Evolutionary conservation across 2,797 vertebrate genomes (phyloP).

Genomic region (Anableps anableps): DNA sequence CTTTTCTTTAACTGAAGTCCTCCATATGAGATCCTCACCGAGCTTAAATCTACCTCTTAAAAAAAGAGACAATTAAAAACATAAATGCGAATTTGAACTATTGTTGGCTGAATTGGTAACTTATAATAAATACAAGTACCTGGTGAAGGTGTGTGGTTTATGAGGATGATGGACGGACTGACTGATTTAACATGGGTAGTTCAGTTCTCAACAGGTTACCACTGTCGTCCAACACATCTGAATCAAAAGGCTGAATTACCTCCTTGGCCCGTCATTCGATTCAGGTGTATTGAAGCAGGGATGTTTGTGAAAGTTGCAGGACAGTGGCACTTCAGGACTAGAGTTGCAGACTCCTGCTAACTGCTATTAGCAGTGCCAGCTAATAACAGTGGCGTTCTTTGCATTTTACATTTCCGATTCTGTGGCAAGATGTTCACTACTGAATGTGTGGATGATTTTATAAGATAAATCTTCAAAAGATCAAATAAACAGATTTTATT

Average conservation of each 20-base stretch:
- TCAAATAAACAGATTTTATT: background rate
- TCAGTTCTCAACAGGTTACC: background rate
- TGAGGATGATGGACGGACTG: background rate
- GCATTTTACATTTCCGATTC: background rate
- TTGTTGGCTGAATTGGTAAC: background rate
- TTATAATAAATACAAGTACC: background rate
- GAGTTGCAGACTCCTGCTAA: too few relatives aligned
- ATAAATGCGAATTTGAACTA: background rate
- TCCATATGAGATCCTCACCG: background rate
- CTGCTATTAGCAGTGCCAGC: background rate
- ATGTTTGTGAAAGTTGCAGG: background rate
- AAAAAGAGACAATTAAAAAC: background rate
- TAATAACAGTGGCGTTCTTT: background rate
- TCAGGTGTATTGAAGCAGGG: background rate
- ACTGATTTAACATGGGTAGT: background rate
- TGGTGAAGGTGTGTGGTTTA: background rate
- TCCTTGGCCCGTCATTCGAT: background rate
- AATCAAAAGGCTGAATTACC: background rate
- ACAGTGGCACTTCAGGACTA: too few relatives aligned
- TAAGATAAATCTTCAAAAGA: background rate
- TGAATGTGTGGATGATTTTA: background rate
- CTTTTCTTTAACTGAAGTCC: background rate
- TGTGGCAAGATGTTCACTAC: background rate
- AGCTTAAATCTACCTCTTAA: background rate
- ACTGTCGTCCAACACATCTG: background rate